Evolutionary conservation across 1,140 invertebrate genomes (phyloP), one percentile per base, ranked within the genome.

Genomic region (Papilio helenus): DNA sequence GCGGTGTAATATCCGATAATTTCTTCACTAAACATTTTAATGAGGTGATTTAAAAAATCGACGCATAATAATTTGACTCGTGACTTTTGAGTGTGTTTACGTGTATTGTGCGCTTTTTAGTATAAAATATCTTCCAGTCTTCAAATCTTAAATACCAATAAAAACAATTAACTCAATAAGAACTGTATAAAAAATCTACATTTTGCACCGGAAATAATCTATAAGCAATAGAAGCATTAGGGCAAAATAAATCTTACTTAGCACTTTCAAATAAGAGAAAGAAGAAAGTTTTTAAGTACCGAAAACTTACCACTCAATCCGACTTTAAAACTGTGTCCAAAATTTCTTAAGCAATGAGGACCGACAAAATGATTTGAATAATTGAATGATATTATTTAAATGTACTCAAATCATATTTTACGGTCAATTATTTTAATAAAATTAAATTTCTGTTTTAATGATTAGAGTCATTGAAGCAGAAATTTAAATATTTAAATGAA

Each of bases 301-400:
- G n/a, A 74, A 74, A 74, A 74, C 72, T 74, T 74, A 74, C 72
- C 72, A 74, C 72, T 74, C 72, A 74, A 74, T 74, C 72, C 72
- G 72, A 74, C 72, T 74, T 74, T 74, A 74, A 74, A 74, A 74
- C 72, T 74, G 72, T 74, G 72, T 74, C 72, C 72, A 74, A 74
- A 74, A 74, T 49, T 74, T 49, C 72, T 74, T 74, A 44, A 74
- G 72, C 39, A 74, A 23, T 49, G 20, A 74, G 49, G 72, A 74
- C 72, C 44, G 72, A 23, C 20, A 74, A 74, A 74, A 74, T 73
- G 18, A 73, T 74, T 74, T 74, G 72, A 74, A 74, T 74, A 74
- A 74, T 74, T 74, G 44, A 74, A 46, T 74, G 20, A 74, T 16
- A 44, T 72, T 72, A 74, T 74, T 46, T 46, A 74, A 74, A 46